Evolutionary conservation across 1,140 invertebrate species (phyloP).

Genomic region (Akabosia matsudoensis): DNA sequence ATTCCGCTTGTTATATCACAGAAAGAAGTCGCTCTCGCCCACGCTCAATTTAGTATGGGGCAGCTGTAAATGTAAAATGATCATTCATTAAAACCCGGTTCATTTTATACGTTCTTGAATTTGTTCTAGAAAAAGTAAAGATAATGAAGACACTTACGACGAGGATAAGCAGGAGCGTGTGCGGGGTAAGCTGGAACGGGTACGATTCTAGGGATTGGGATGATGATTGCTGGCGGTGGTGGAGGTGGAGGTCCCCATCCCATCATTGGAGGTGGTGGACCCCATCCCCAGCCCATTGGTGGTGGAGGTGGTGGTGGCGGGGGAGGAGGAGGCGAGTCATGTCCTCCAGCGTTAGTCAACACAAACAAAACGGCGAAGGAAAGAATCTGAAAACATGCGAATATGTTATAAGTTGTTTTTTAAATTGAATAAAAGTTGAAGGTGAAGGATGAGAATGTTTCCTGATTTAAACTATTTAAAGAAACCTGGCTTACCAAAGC

Average conservation of each 20-base stretch:
- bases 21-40: too few species aligned
- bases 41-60: too few species aligned
- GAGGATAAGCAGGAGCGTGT: background rate
- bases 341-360: background rate
- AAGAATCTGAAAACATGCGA: background rate
- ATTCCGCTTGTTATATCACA: too few species aligned
- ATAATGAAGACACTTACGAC: background rate
- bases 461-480: background rate
- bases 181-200: background rate
- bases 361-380: background rate
- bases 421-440: background rate
- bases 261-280: background rate
- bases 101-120: background rate
- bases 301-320: background rate
- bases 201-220: constrained; percentile 5
- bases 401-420: background rate
- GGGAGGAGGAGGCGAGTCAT: background rate
- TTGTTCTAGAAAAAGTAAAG: background rate
- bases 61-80: too few species aligned
- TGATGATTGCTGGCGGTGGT: background rate
- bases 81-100: too few species aligned
- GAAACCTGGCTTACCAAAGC: background rate
- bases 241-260: background rate
- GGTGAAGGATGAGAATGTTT: background rate
- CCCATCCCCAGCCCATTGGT: constrained; percentile 5